Evolutionary conservation across 2,113 vertebrate species (phyloP).

Genomic region (Boleophthalmus pectinirostris): DNA sequence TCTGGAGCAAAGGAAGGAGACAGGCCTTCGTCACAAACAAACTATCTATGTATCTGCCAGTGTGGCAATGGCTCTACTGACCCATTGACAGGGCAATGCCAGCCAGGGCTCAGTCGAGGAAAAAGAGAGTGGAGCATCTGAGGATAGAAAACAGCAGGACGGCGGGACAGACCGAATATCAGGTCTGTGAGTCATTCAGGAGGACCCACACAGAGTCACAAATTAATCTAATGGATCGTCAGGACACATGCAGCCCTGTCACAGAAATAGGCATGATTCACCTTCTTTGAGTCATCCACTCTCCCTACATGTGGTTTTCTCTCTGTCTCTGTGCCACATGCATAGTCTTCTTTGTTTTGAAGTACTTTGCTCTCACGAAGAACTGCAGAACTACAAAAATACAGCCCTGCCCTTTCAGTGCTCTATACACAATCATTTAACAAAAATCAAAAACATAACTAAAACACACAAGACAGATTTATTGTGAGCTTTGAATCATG

Average conservation of each 20-base stretch:
- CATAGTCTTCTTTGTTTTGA: not conserved
- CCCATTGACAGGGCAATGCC: conserved; percentile 48
- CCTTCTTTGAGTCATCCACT: conserved; percentile 34
- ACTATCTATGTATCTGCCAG: conserved; percentile 46
- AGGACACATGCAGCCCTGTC: conserved; percentile 37
- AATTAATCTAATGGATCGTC: conserved; percentile 41
- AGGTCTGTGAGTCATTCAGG: conserved; percentile 53
- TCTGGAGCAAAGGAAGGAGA: conserved; percentile 61
- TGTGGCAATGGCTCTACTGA: conserved; percentile 73
- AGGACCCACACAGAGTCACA: conserved; percentile 39
- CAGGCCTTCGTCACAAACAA: conserved; percentile 55
- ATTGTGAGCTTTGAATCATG: no score
- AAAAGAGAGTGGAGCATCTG: conserved; percentile 22
- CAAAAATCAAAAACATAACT: no score
- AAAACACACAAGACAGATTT: no score
- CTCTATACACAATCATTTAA: not conserved
- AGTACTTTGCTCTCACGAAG: not conserved
- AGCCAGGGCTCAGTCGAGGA: conserved; percentile 37
- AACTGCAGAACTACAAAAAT: not conserved
- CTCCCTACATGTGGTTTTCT: conserved; percentile 5
- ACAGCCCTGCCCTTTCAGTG: not conserved
- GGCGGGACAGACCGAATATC: conserved; percentile 52
- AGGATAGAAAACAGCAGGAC: conserved; percentile 44
- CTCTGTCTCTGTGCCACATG: conserved; percentile 3
- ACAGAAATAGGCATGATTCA: conserved; percentile 62